These are phyloP conservation scores for Taeniopygia guttata DNA, from an alignment of 2,797 vertebrate genomes.

Conservation along the genomic window DNA sequence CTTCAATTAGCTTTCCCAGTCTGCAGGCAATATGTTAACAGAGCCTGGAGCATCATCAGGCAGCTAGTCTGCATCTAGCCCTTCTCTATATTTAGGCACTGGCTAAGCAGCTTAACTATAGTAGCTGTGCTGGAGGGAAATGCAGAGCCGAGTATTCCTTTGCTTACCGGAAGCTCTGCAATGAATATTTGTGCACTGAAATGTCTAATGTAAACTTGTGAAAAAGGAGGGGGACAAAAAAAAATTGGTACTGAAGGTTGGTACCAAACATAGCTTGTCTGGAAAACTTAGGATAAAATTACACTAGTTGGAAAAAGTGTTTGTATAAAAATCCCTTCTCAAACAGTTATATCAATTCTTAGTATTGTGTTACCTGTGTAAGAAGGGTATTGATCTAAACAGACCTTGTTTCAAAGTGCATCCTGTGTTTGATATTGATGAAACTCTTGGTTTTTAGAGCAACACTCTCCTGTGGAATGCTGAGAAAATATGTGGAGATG, in stretches of 20 bases:
- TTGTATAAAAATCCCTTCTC: not conserved
- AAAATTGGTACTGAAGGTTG: not conserved
- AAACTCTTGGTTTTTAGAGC: not conserved
- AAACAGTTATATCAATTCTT: not conserved
- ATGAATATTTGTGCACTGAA: not conserved
- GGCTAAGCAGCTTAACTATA: slow-evolving; percentile 10
- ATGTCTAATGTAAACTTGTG: not conserved
- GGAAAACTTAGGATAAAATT: not conserved
- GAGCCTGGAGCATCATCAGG: not conserved
- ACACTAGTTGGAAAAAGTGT: not conserved
- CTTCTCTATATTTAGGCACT: slow-evolving; percentile 3
- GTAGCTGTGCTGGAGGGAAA: not conserved
- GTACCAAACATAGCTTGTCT: not conserved
- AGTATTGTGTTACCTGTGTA: not conserved
- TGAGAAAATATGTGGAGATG: not conserved
- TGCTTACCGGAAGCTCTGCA: not conserved
- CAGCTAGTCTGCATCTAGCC: not conserved
- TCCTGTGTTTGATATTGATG: not conserved
- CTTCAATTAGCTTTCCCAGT: not conserved
- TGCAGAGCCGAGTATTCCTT: not conserved
- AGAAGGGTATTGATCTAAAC: not conserved
- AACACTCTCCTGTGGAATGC: not conserved
- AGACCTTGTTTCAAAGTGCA: not conserved
- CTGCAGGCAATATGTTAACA: not conserved
- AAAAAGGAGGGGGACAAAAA: not conserved